phyloP scores from a whole-genome alignment of 2,797 vertebrate species.

The Artibeus lituratus region DNA sequence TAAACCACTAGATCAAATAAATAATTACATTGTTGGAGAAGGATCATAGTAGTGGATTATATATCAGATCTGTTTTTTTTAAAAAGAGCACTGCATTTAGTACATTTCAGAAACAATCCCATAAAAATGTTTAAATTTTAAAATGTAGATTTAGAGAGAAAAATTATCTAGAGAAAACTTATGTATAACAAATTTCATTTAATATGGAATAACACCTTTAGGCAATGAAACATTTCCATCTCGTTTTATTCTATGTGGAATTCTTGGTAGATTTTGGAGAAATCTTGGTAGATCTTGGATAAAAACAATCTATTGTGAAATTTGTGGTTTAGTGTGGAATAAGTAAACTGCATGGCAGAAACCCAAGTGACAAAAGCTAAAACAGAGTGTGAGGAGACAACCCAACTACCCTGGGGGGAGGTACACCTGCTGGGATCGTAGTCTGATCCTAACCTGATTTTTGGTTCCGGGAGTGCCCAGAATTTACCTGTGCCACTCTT shows the following conservation, averaged over 20 bases:
- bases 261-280: not conserved
- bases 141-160: not conserved
- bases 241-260: not conserved
- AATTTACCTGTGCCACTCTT: not conserved
- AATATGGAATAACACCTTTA: not conserved
- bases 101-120: conserved; percentile 6
- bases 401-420: not conserved
- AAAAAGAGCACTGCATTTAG: not conserved
- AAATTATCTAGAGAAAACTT: not conserved
- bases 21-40: not conserved
- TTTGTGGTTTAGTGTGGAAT: not conserved
- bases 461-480: not conserved
- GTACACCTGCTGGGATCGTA: not conserved
- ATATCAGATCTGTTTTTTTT: not conserved
- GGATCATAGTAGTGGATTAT: not conserved
- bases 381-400: not conserved
- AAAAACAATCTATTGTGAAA: not conserved
- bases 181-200: not conserved
- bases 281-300: not conserved
- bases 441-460: not conserved
- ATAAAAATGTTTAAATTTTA: not conserved
- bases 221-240: not conserved
- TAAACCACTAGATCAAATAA: not conserved
- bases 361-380: not conserved
- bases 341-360: not conserved